Evolutionary conservation across 2,888 invertebrate genomes (phyloP).

Genomic region (Candidula unifasciata): DNA sequence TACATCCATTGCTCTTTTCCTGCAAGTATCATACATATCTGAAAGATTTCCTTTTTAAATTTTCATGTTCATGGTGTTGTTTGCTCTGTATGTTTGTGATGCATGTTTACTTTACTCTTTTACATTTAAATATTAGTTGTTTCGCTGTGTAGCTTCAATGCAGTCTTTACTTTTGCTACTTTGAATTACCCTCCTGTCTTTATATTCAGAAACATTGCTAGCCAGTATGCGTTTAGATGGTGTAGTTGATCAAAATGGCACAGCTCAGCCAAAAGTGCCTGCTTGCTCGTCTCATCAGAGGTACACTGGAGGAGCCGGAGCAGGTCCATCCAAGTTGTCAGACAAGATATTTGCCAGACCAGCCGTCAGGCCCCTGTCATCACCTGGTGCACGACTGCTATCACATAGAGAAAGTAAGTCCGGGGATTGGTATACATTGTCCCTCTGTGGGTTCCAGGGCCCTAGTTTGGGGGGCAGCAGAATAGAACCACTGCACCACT

Average conservation of each 20-base stretch:
- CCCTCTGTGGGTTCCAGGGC: no score
- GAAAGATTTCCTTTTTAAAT: neutral
- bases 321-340: constrained; percentile 21
- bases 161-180: neutral
- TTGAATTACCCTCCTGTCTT: neutral
- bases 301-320: neutral
- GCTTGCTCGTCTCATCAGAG: constrained; percentile 14
- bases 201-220: constrained; percentile 22
- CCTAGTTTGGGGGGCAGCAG: no score
- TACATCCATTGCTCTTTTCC: no score
- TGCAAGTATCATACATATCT: no score
- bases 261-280: neutral
- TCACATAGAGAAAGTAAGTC: neutral
- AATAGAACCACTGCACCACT: no score
- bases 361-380: neutral
- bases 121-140: constrained; percentile 17
- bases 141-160: neutral
- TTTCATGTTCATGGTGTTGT: neutral
- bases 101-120: neutral
- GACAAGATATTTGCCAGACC: neutral
- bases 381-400: no score
- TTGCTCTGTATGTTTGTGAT: neutral
- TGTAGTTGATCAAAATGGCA: neutral
- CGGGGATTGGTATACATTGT: no score
- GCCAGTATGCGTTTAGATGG: constrained; percentile 20